Evolutionary conservation across 2,113 vertebrate species (phyloP), one percentile per base, ranked within the genome.

Genomic region (Ptychochromis oligacanthus): DNA sequence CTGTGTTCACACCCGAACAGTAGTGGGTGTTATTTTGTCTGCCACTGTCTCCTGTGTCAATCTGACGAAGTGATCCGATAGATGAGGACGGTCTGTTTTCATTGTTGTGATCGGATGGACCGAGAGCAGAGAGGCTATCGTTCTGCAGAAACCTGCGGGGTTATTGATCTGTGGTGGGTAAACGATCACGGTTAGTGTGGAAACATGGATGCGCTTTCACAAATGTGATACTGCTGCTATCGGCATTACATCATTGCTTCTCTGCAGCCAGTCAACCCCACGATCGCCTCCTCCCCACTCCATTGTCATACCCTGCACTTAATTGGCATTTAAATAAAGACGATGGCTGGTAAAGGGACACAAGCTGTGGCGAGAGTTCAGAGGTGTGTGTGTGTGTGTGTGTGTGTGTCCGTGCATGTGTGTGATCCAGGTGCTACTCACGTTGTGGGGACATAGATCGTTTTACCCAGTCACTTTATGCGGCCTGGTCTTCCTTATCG

Each of bases 201-300:
- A 93, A 94, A 94, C 93, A 94, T 88, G 93, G 92, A 91, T 80
- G 92, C 91, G 88, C 81, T 85, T 83, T 89, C 89, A 86, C 88
- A 89, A 91, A 85, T 74, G 82, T 89, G 91, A 91, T 92, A 54
- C 67, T 72, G 92, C 92, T 85, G 90, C 85, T 92, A 90, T 93
- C 90, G 90, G 93, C 91, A 93, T 93, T 92, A 94, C 91, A 91
- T 94, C 93, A 94, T 91, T 91, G 90, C 88, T 84, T 79, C 84
- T 85, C 89, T 91, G 91, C 90, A 93, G 89, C 60, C 84, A 75
- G 65, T 56, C 82, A 80, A 11, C 49, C 6, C 70, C 17, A 36
- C 8, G 52, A 13, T 74, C 26, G 18, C 17, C 65, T 7, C 72
- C 38, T 5, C 10, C 26, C 10, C n/a, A 4, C 7, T 46, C 36